These are phyloP conservation scores for Sylvia borin DNA, from an alignment of 2,797 vertebrate genomes.

Conservation along the genomic window DNA sequence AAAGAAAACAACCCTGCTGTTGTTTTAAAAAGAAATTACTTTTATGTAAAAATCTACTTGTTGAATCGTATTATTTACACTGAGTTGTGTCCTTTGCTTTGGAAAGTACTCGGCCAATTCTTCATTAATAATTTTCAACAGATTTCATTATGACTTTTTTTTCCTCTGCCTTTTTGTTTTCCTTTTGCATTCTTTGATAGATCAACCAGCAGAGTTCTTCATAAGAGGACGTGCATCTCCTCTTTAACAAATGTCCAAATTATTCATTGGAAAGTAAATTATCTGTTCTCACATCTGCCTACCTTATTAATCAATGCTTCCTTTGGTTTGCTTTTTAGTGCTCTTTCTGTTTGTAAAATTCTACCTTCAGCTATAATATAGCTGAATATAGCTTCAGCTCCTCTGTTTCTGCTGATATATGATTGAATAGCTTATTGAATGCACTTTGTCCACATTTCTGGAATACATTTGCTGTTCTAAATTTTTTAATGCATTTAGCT, in stretches of 20 bases:
- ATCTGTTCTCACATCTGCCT: neutral
- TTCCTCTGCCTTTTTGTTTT: neutral
- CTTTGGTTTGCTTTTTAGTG: neutral
- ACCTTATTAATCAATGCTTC: neutral
- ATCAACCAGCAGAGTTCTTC: neutral
- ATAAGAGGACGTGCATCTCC: neutral
- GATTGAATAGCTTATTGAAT: neutral
- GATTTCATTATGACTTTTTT: neutral
- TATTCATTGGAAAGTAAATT: neutral
- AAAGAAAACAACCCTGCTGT: neutral
- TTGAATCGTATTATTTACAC: neutral
- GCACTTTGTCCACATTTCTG: neutral
- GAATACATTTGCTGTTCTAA: conserved; percentile 3
- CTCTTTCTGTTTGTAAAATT: neutral
- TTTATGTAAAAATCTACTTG: neutral
- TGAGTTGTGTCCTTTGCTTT: neutral
- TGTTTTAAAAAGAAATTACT: neutral
- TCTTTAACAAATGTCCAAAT: neutral
- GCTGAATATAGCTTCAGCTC: neutral
- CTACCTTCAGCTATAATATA: neutral
- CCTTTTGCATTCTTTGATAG: neutral
- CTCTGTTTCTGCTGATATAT: neutral
- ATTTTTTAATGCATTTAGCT: conserved; percentile 1
- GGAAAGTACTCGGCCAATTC: neutral
- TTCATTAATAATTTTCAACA: neutral